A percentile compares a stretch with the other conserved stretches of the same genome.
These are phyloP conservation scores for Cardiocondyla obscurior DNA, from an alignment of 1,140 invertebrate species.

Conservation along the genomic window DNA sequence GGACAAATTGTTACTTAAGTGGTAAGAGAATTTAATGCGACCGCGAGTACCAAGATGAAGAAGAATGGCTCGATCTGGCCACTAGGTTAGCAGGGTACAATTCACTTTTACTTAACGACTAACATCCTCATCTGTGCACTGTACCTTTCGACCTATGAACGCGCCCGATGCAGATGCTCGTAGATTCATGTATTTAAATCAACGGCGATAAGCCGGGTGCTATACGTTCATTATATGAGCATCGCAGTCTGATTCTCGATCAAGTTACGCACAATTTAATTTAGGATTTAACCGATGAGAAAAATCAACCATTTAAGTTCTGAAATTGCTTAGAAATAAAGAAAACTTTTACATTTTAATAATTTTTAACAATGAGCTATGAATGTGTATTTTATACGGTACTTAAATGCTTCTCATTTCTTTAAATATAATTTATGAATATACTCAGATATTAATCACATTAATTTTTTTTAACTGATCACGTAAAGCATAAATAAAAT, in stretches of 20 bases:
- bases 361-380: no score
- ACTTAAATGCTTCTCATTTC: no score
- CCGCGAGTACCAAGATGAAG: conserved; percentile 64
- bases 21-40: conserved; percentile 44
- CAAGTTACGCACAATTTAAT: conserved; percentile 23
- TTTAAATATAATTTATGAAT: no score
- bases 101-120: conserved; percentile 79
- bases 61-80: conserved; percentile 60
- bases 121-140: conserved; percentile 80
- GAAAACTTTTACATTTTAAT: no score
- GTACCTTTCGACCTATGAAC: conserved; percentile 68
- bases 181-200: conserved; percentile 60
- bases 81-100: conserved; percentile 77
- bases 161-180: conserved; percentile 55
- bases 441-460: no score
- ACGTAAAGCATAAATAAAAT: background rate
- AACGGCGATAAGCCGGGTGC: background rate
- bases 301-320: background rate
- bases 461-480: no score
- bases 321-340: background rate
- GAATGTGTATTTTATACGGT: no score
- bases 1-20: conserved; percentile 61
- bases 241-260: background rate
- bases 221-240: background rate
- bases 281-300: background rate